Conservation (phyloP, 1,140 invertebrate genomes). For the Penaeus japonicus region DNA sequence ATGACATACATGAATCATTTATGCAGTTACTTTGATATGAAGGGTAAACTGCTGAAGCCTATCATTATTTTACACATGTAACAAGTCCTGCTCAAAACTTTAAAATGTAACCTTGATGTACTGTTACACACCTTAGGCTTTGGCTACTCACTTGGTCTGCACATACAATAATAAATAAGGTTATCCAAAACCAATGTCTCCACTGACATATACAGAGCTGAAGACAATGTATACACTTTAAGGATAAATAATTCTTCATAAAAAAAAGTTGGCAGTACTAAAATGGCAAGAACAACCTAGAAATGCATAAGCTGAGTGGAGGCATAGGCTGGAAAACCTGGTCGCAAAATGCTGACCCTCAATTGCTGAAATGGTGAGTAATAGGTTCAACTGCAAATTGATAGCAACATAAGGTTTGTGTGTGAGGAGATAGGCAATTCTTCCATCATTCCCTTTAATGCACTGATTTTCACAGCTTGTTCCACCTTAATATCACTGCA, state of each 20-base stretch:
- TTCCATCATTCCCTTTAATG: too few relatives aligned
- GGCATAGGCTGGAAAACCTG: conserved; percentile 18
- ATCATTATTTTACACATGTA: conserved; percentile 10
- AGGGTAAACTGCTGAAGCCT: conserved; percentile 31
- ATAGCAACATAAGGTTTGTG: too few relatives aligned
- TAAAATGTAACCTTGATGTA: not conserved
- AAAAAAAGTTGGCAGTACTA: not conserved
- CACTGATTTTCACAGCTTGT: too few relatives aligned
- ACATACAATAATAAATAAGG: conserved; percentile 34
- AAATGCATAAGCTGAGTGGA: conserved; percentile 23
- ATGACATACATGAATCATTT: conserved; percentile 33
- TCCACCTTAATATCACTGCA: too few relatives aligned
- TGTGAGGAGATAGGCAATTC: too few relatives aligned
- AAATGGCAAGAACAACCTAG: not conserved
- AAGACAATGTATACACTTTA: not conserved
- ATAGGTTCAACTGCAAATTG: too few relatives aligned
- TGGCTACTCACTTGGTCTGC: conserved; percentile 11
- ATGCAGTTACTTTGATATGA: conserved; percentile 32
- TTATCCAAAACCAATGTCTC: conserved; percentile 32
- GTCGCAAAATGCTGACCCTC: not conserved
- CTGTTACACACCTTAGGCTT: not conserved
- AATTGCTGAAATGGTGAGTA: not conserved
- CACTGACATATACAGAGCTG: conserved; percentile 21
- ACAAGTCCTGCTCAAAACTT: conserved; percentile 20
- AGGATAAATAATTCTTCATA: not conserved